phyloP scores from a whole-genome alignment of 1,140 invertebrate species.

The Lanistes nyassanus region DNA sequence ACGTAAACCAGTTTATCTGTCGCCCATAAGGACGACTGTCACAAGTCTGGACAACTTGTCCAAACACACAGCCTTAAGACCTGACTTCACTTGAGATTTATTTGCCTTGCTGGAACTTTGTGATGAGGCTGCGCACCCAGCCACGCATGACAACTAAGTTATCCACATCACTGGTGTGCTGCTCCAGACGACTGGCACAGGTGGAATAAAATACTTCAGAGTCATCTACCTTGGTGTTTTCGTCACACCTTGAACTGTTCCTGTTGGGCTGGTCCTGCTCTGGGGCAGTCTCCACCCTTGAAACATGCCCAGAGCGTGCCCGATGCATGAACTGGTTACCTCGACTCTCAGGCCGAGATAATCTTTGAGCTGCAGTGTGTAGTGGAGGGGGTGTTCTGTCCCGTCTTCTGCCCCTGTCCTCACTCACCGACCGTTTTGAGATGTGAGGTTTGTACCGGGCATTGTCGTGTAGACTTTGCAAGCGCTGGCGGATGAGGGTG shows the following conservation, averaged over 20 bases:
- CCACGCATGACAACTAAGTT: constrained; percentile 54
- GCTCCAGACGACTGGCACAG: constrained; percentile 41
- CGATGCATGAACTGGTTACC: constrained; percentile 37
- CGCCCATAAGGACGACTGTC: too few species aligned
- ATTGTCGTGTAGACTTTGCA: constrained; percentile 44
- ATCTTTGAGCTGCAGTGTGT: neutral
- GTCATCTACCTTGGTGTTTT: neutral
- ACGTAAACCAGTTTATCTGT: too few species aligned
- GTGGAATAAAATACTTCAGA: constrained; percentile 17
- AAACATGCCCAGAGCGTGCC: neutral
- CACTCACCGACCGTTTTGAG: constrained; percentile 32
- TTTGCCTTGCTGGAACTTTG: constrained; percentile 46
- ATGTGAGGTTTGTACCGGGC: constrained; percentile 25
- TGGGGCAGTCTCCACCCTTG: neutral
- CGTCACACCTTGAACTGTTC: neutral
- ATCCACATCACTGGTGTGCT: constrained; percentile 38
- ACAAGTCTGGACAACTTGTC: too few species aligned
- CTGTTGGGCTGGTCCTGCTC: neutral
- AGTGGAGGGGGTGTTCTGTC: constrained; percentile 12
- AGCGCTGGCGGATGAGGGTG: constrained; percentile 45
- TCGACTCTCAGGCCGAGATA: neutral
- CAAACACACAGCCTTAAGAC: too few species aligned
- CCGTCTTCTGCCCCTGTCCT: constrained; percentile 28
- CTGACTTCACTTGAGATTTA: neutral
- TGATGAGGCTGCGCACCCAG: constrained; percentile 51